phyloP scores from a whole-genome alignment of 2,888 invertebrate species.

The Ommatoiulus sabulosus region DNA sequence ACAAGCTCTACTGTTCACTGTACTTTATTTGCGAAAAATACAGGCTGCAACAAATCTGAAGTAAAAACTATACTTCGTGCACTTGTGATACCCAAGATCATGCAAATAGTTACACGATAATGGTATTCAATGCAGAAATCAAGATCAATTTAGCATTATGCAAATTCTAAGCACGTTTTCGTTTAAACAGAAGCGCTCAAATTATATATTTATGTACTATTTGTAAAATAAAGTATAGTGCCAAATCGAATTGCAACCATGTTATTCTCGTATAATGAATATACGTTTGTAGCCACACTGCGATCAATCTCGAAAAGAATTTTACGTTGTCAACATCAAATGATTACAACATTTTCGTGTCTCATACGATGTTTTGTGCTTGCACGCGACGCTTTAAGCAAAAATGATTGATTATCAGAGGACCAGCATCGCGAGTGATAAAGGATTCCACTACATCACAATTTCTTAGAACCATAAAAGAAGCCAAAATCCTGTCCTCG shows the following conservation, averaged over 20 bases:
- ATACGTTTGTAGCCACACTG: not conserved
- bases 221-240: not conserved
- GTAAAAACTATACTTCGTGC: no score
- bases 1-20: no score
- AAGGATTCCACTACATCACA: not conserved
- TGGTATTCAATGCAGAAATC: no score
- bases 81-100: no score
- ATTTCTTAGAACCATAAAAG: not conserved
- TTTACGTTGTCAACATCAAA: constrained; percentile 22
- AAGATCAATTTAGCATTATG: no score
- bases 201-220: not conserved
- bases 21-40: no score
- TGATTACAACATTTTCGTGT: not conserved
- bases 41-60: no score
- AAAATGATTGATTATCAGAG: constrained; percentile 40
- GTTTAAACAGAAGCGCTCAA: not conserved
- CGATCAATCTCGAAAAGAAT: not conserved
- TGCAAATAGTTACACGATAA: no score
- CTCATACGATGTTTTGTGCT: not conserved
- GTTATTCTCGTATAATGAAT: not conserved
- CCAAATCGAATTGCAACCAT: not conserved
- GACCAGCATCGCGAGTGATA: not conserved
- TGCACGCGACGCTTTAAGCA: not conserved
- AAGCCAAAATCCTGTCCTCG: not conserved
- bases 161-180: no score